These are phyloP conservation scores for Callipepla californica DNA, from an alignment of 2,113 vertebrate species.

Conservation along the genomic window DNA sequence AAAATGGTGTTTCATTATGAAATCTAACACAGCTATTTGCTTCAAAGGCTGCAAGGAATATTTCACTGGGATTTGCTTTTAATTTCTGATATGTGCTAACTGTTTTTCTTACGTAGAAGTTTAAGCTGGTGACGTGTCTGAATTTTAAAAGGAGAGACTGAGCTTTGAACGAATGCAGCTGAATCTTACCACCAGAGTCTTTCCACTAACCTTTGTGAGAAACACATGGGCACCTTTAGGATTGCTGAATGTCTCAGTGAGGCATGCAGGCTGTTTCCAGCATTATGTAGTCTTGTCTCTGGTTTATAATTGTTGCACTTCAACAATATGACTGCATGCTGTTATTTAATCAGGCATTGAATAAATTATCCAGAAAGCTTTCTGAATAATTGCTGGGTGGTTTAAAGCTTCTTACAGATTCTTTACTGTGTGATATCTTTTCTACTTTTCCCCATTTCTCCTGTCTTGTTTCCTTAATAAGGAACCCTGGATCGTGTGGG, in stretches of 20 bases:
- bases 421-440: neutral
- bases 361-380: conserved; percentile 57
- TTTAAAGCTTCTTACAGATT: conserved; percentile 28
- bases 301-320: conserved; percentile 61
- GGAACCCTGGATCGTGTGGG: neutral
- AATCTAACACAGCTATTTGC: neutral
- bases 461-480: neutral
- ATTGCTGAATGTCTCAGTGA: conserved; percentile 49
- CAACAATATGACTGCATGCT: conserved; percentile 55
- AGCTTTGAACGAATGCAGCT: conserved; percentile 24
- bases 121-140: neutral
- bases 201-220: conserved; percentile 34
- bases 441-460: neutral
- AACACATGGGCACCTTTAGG: conserved; percentile 45
- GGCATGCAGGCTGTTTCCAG: conserved; percentile 45
- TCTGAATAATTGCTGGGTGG: conserved; percentile 34
- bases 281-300: conserved; percentile 64
- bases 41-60: neutral
- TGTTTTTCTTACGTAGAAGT: neutral
- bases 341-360: conserved; percentile 50
- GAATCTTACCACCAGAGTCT: neutral
- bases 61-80: neutral
- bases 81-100: neutral
- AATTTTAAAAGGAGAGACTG: neutral
- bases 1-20: neutral